Conservation (phyloP, 2,888 invertebrate species). For the Agrilus mali region DNA sequence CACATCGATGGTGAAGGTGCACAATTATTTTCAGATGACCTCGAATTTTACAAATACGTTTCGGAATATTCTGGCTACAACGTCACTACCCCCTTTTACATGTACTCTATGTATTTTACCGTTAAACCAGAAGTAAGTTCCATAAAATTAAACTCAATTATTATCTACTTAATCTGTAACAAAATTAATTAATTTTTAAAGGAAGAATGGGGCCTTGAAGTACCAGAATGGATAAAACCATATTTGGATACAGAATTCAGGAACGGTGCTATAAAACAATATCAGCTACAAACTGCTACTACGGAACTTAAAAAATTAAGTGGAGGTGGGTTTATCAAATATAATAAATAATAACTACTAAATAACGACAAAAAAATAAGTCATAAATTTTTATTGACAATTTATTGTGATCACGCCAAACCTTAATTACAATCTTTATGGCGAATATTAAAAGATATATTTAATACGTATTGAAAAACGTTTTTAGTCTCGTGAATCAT, state of each 20-base stretch:
- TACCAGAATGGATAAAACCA: conserved; percentile 31
- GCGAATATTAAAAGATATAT: too few species aligned
- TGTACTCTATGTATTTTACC: background rate
- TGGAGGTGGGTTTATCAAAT: conserved; percentile 11
- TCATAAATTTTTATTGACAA: too few species aligned
- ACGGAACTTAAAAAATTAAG: conserved; percentile 23
- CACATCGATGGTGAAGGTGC: background rate
- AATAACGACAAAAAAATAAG: too few species aligned
- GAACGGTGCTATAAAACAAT: conserved; percentile 25
- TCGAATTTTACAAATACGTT: background rate
- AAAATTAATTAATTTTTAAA: too few species aligned
- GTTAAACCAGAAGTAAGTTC: conserved; percentile 1
- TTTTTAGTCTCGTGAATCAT: too few species aligned
- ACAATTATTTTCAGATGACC: background rate
- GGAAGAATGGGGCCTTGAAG: conserved; percentile 23
- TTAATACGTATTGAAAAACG: too few species aligned
- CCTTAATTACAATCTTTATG: too few species aligned
- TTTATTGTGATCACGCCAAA: too few species aligned
- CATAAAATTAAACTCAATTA: too few species aligned
- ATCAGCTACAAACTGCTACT: conserved; percentile 26
- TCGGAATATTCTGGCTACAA: background rate
- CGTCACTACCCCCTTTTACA: background rate
- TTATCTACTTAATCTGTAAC: background rate
- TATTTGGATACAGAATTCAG: conserved; percentile 27
- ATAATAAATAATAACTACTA: too few species aligned